These are phyloP conservation scores for Leucoma salicis DNA, from an alignment of 2,888 invertebrate genomes.

Conservation along the genomic window DNA sequence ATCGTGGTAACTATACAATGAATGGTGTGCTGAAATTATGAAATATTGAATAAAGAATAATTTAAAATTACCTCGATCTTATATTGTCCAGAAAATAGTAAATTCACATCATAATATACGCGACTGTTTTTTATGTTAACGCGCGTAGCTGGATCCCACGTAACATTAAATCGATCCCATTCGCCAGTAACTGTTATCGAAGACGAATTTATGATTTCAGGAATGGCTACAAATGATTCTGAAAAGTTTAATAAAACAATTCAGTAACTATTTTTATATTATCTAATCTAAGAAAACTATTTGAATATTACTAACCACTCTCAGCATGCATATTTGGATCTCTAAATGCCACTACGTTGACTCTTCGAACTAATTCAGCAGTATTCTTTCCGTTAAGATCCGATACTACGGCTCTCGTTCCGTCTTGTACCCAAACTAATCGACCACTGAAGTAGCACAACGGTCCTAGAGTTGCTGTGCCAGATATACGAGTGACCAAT, in stretches of 20 bases:
- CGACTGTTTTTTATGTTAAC: constrained; percentile 92
- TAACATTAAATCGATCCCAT: constrained; percentile 91
- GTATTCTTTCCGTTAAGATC: constrained; percentile 89
- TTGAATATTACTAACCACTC: constrained; percentile 68
- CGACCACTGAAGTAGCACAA: constrained; percentile 91
- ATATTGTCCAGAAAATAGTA: constrained; percentile 79
- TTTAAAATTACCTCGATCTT: constrained; percentile 81
- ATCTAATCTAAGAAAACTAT: background rate
- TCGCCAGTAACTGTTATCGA: constrained; percentile 88
- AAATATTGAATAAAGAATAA: too few species aligned
- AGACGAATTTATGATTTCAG: constrained; percentile 85
- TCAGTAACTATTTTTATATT: background rate
- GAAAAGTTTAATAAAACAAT: constrained; percentile 15
- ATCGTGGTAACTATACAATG: too few species aligned
- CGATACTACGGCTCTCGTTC: constrained; percentile 87
- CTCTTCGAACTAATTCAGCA: constrained; percentile 84
- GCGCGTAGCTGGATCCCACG: constrained; percentile 88
- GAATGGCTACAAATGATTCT: constrained; percentile 85
- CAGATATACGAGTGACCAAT: constrained; percentile 60
- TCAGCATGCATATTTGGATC: constrained; percentile 85
- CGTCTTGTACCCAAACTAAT: constrained; percentile 91
- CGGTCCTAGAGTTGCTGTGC: constrained; percentile 84
- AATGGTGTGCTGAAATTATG: too few species aligned
- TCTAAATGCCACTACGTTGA: constrained; percentile 87
- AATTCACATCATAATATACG: constrained; percentile 91